These are phyloP conservation scores for Pelobates fuscus DNA, from an alignment of 2,113 vertebrate species.

Conservation along the genomic window DNA sequence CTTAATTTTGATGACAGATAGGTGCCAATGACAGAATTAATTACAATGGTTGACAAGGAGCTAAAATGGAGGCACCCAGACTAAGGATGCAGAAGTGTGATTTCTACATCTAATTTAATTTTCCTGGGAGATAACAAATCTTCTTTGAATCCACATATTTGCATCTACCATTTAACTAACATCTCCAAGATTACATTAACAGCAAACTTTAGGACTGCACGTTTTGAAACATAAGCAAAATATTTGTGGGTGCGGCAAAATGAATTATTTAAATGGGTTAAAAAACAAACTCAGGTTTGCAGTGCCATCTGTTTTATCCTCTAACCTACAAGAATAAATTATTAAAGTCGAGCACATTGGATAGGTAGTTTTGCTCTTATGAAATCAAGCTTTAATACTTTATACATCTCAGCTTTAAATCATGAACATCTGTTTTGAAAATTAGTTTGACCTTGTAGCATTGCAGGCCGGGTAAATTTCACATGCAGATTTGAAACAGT, in stretches of 20 bases:
- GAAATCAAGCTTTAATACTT: conserved; percentile 20
- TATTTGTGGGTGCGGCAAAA: conserved; percentile 5
- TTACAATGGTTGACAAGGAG: too few relatives aligned
- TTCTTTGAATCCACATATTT: too few relatives aligned
- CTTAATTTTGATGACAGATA: too few relatives aligned
- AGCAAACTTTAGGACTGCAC: background rate
- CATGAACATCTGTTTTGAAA: conserved; percentile 38
- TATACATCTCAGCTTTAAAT: conserved; percentile 13
- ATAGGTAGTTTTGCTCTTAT: conserved; percentile 4
- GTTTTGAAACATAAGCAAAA: conserved; percentile 4
- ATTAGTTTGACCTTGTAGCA: conserved; percentile 17
- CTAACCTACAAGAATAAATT: conserved; percentile 26
- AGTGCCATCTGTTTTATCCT: conserved; percentile 14
- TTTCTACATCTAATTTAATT: too few relatives aligned
- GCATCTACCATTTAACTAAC: too few relatives aligned
- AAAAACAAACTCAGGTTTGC: conserved; percentile 4
- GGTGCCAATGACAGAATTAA: too few relatives aligned
- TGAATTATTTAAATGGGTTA: conserved; percentile 16
- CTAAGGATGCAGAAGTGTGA: too few relatives aligned
- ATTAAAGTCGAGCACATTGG: conserved; percentile 24
- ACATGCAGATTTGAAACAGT: background rate
- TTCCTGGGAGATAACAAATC: too few relatives aligned
- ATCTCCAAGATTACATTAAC: too few relatives aligned
- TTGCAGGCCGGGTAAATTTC: background rate
- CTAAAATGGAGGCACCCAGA: too few relatives aligned